Base-by-base conservation (phyloP, 2,888 invertebrate genomes). In the Plemyria rubiginata region DNA sequence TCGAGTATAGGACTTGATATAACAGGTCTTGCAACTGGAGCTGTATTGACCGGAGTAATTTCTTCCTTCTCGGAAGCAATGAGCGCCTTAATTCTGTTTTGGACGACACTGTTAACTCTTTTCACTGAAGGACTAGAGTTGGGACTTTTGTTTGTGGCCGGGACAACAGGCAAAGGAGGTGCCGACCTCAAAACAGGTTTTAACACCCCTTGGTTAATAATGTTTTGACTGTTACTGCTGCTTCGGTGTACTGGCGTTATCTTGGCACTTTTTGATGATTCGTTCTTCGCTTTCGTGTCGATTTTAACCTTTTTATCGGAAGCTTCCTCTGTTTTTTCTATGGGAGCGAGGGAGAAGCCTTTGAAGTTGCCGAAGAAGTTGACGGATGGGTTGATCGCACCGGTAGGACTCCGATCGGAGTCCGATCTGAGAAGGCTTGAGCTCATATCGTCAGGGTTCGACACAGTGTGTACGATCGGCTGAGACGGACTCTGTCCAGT, bases 341-440 rank as follows among this genome's bases (percentile, higher is more conserved):
- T 90, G 0, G 96, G 96, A 0, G 95, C 94, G 49, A 98, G 93
- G 0, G 96, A 95, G 85, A 97, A 98, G 0, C 97, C 97, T 86
- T 96, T 97, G 88, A 97, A 97, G 76, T 97, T 96, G 0, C 97
- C 97, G 82, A 97, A 97, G 87, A 97, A 95, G 76, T 95, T 95
- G 64, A 94, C 87, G 38, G 93, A 81, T 50, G 93, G 90, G 71
- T 91, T 92, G 1, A 92, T 74, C 51, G 89, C 87, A 0, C 92
- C 90, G 13, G 93, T 82, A 0, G 93, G 93, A 16, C 90, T 92
- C 15, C 86, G 71, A 38, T 86, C 93, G 0, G 93, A 90, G 58
- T 94, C 94, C 12, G 92, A 92, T 60, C 94, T 92, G 0, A 96
- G 86, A 0, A 96, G 84, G 6, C 96, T 95, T 13, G 96, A 96